phyloP scores from a whole-genome alignment of 2,797 vertebrate genomes.

The Arnoldichthys spilopterus region DNA sequence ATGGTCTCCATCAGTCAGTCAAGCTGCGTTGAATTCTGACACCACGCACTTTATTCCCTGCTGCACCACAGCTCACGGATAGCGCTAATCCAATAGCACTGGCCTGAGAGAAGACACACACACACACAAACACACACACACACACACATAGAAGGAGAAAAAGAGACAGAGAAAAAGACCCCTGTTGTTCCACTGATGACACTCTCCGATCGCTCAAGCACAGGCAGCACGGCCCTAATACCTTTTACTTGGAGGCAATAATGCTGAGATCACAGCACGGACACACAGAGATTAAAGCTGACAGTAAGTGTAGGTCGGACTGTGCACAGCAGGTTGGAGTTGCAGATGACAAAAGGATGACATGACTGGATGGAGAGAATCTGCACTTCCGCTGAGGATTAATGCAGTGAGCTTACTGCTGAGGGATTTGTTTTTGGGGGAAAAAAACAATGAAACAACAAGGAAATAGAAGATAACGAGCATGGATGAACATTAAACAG shows the following conservation, averaged over 20 bases:
- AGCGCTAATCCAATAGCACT: slow-evolving; percentile 46
- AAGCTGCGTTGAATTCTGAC: slow-evolving; percentile 30
- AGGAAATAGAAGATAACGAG: neutral
- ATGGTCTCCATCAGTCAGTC: slow-evolving; percentile 34
- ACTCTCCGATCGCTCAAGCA: slow-evolving; percentile 48
- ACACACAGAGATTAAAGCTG: slow-evolving; percentile 50
- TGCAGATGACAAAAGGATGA: slow-evolving; percentile 32
- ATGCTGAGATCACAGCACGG: slow-evolving; percentile 50
- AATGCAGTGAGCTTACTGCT: neutral
- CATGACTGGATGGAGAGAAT: slow-evolving; percentile 20
- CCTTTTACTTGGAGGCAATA: slow-evolving; percentile 52
- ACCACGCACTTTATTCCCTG: slow-evolving; percentile 40
- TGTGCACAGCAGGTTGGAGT: slow-evolving; percentile 19
- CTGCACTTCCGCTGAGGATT: slow-evolving; percentile 3
- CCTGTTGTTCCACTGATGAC: slow-evolving; percentile 57
- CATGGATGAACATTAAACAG: no score
- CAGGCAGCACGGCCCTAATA: slow-evolving; percentile 46
- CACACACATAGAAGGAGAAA: neutral
- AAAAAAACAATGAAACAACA: no score
- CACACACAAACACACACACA: slow-evolving; percentile 8
- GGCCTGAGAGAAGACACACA: slow-evolving; percentile 16
- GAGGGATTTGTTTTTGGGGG: slow-evolving; percentile 10
- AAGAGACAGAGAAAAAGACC: slow-evolving; percentile 31
- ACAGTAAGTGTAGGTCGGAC: slow-evolving; percentile 49
- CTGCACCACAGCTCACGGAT: slow-evolving; percentile 28